These are phyloP conservation scores for Spatula versicolor DNA, from an alignment of 2,797 vertebrate species.

Conservation along the genomic window DNA sequence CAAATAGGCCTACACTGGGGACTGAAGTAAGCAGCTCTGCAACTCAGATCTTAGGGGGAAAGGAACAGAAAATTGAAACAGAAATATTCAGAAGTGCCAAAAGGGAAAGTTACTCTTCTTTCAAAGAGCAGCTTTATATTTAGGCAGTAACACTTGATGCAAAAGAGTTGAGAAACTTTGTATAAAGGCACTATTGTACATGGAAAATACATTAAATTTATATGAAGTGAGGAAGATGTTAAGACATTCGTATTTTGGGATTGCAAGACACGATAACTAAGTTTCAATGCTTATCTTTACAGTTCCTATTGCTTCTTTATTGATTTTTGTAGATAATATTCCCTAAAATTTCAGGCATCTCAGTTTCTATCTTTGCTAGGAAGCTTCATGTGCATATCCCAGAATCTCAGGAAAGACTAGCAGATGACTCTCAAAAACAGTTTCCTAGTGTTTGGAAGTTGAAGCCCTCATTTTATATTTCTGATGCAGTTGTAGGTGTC, in stretches of 20 bases:
- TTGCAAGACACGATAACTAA: neutral
- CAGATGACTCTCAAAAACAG: neutral
- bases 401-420: neutral
- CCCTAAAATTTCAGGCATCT: neutral
- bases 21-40: neutral
- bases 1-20: constrained; percentile 17
- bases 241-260: neutral
- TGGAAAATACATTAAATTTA: neutral
- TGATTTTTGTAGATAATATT: neutral
- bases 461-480: neutral
- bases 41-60: constrained; percentile 8
- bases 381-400: neutral
- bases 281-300: neutral
- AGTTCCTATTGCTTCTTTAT: neutral
- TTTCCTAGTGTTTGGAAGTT: neutral
- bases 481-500: neutral
- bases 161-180: neutral
- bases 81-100: constrained; percentile 46
- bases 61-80: neutral
- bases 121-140: neutral
- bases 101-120: constrained; percentile 27
- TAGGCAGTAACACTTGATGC: neutral
- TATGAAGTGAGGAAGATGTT: neutral
- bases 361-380: neutral
- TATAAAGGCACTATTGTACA: neutral